Conservation (phyloP, 2,113 vertebrate genomes). For the Aspiorhynchus laticeps region DNA sequence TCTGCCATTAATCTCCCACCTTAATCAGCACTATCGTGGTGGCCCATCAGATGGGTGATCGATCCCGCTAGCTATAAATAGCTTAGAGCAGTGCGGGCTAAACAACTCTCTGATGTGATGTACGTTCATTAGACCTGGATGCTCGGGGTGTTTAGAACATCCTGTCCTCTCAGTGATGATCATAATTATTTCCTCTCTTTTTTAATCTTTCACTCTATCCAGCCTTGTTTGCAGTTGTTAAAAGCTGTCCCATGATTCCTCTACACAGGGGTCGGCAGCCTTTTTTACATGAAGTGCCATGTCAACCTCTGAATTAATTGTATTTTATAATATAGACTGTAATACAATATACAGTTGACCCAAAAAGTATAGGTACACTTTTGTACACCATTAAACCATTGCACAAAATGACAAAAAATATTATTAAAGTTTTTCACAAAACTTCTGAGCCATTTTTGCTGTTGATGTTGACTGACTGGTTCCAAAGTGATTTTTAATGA, state of each 20-base stretch:
- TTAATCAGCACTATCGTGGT: conserved; percentile 49
- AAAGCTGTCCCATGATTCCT: background rate
- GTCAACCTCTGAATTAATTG: background rate
- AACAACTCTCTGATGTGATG: conserved; percentile 41
- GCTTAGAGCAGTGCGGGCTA: conserved; percentile 40
- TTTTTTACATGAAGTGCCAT: background rate
- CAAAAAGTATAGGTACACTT: background rate
- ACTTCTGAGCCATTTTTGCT: background rate
- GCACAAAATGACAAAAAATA: background rate
- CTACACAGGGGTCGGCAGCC: background rate
- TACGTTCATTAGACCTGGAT: conserved; percentile 44
- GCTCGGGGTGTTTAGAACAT: conserved; percentile 26
- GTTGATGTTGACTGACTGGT: background rate
- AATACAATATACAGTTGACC: background rate
- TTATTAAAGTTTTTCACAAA: background rate
- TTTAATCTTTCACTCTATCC: background rate
- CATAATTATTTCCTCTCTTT: background rate
- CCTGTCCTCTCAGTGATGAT: background rate
- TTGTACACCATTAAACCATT: background rate
- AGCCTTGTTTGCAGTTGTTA: background rate
- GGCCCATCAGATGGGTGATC: conserved; percentile 46
- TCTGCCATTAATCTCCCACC: conserved; percentile 51
- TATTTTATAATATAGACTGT: background rate
- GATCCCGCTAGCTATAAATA: conserved; percentile 45
- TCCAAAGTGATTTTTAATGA: background rate